Evolutionary conservation across 2,888 invertebrate genomes (phyloP).

Genomic region (Siphlonurus alternatus): DNA sequence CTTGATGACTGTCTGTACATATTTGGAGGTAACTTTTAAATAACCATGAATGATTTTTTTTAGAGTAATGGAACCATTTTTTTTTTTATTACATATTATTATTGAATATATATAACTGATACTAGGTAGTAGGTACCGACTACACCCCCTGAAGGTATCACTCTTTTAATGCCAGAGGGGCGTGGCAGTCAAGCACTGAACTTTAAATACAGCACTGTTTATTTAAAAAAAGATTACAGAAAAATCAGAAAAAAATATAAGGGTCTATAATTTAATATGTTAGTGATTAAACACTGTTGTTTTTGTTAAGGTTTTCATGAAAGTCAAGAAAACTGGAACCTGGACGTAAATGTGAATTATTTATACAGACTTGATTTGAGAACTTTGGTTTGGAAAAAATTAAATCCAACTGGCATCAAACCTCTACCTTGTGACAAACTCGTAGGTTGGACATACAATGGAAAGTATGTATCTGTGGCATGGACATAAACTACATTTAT

Average conservation of each 20-base stretch:
- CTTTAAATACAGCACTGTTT: no score
- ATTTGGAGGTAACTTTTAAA: conserved; percentile 16
- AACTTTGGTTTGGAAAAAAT: conserved; percentile 15
- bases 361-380: conserved; percentile 16
- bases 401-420: conserved; percentile 14
- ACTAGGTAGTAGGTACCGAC: no score
- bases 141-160: no score
- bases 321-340: conserved; percentile 4
- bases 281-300: not conserved
- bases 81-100: no score
- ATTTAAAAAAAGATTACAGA: no score
- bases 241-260: not conserved
- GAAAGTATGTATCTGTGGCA: conserved; percentile 15
- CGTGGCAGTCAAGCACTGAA: no score
- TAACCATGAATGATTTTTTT: not conserved
- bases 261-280: no score
- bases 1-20: conserved; percentile 17
- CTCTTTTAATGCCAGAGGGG: no score
- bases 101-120: no score
- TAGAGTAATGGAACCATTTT: no score
- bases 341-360: conserved; percentile 12
- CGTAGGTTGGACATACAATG: conserved; percentile 17
- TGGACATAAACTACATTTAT: not conserved
- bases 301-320: conserved; percentile 8
- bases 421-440: conserved; percentile 19